These are phyloP conservation scores for Catostomus latipinnis DNA, from an alignment of 2,797 vertebrate species.

Conservation along the genomic window DNA sequence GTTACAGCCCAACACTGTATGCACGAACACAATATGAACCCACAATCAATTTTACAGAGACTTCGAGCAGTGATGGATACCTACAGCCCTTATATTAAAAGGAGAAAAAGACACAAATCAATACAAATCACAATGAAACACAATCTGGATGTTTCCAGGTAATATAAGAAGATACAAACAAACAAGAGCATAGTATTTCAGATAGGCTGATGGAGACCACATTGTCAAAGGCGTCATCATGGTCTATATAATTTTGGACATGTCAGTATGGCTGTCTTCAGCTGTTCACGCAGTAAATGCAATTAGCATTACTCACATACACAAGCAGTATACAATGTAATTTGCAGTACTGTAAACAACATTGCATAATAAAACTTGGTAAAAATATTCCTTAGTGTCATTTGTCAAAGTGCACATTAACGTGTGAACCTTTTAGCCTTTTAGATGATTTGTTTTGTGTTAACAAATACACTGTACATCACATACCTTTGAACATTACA, in stretches of 20 bases:
- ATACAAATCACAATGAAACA: background rate
- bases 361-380: background rate
- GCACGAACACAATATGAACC: background rate
- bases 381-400: background rate
- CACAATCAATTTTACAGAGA: background rate
- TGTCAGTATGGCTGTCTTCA: too few species aligned
- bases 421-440: background rate
- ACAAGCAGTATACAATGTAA: background rate
- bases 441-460: background rate
- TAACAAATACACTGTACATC: background rate
- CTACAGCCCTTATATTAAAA: background rate
- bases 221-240: too few species aligned
- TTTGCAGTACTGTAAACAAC: background rate
- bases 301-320: too few species aligned
- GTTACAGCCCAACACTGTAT: too few species aligned
- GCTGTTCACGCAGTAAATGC: too few species aligned
- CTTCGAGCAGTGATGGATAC: background rate
- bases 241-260: too few species aligned
- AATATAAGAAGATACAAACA: background rate
- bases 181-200: background rate
- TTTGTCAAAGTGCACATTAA: background rate
- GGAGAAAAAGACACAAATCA: background rate
- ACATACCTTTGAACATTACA: background rate
- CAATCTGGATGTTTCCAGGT: background rate
- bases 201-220: too few species aligned